These are phyloP conservation scores for Geophilus truncorum DNA, from an alignment of 2,888 invertebrate genomes.

Conservation along the genomic window DNA sequence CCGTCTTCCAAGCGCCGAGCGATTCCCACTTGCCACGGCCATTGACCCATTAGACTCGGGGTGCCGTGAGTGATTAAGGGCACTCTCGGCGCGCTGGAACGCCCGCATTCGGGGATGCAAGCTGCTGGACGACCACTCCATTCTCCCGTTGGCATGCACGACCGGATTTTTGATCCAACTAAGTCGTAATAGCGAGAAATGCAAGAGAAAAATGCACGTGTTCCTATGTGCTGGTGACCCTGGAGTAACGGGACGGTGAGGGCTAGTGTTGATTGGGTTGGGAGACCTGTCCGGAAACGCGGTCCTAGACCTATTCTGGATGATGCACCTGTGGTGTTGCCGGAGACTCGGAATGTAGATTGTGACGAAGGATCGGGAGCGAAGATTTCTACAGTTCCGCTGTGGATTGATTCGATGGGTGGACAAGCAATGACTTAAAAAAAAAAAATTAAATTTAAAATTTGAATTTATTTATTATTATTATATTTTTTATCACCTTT, in stretches of 20 bases:
- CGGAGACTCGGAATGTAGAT: background rate
- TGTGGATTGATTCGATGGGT: background rate
- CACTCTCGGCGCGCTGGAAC: slow-evolving; percentile 39
- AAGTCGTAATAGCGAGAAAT: slow-evolving; percentile 40
- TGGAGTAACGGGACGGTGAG: slow-evolving; percentile 34
- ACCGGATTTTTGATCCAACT: slow-evolving; percentile 39
- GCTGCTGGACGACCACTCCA: slow-evolving; percentile 40
- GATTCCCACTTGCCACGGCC: slow-evolving; percentile 41
- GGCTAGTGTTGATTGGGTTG: background rate
- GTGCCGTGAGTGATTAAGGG: slow-evolving; percentile 41
- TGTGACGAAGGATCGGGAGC: background rate
- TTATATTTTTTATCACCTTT: background rate
- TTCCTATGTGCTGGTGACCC: slow-evolving; percentile 38
- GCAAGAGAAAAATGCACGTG: slow-evolving; percentile 38
- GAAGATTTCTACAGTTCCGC: background rate
- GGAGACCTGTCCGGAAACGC: background rate
- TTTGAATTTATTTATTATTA: no score
- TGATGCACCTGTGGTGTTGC: background rate
- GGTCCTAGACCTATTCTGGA: background rate
- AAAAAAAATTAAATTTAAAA: background rate
- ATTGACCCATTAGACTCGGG: slow-evolving; percentile 40
- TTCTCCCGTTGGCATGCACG: slow-evolving; percentile 38
- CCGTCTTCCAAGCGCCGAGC: background rate
- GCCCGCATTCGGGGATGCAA: slow-evolving; percentile 39
- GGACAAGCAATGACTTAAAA: background rate